Percentiles rank a stretch among this genome's conserved stretches.
Conservation (phyloP, 2,888 invertebrate species). For the Ornithoptera priamus region DNA sequence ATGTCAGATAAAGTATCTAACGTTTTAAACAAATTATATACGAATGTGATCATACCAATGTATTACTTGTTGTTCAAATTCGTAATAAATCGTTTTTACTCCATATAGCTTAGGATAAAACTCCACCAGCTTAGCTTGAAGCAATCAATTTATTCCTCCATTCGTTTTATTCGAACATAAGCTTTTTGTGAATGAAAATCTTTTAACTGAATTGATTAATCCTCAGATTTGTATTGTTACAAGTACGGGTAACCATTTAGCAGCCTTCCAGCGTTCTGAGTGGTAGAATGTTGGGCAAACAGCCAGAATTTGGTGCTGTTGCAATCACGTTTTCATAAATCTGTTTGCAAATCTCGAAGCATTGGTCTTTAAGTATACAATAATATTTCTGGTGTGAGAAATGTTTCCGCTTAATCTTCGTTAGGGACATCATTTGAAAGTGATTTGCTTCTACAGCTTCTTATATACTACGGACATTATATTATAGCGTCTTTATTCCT, state of each 20-base stretch:
- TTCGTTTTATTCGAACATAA: neutral
- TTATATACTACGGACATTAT: too few species aligned
- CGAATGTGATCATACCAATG: too few species aligned
- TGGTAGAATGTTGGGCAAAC: neutral
- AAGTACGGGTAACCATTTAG: constrained; percentile 1
- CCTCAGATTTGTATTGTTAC: constrained; percentile 3
- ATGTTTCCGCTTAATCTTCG: neutral
- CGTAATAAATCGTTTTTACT: too few species aligned
- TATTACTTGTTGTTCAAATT: too few species aligned
- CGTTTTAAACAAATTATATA: too few species aligned
- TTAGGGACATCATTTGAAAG: neutral
- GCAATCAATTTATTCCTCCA: neutral
- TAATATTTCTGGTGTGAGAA: neutral
- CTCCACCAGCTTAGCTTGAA: neutral
- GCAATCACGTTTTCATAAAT: constrained; percentile 14
- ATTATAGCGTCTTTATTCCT: too few species aligned
- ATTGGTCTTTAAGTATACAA: neutral
- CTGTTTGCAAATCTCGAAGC: constrained; percentile 4
- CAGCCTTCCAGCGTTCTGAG: neutral
- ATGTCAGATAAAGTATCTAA: too few species aligned
- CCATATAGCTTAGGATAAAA: too few species aligned
- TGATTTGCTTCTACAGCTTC: too few species aligned
- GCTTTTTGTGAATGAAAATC: neutral
- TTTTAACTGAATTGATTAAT: neutral
- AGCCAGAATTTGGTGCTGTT: constrained; percentile 4